A percentile compares a stretch with the other conserved stretches of the same genome.
Conservation (phyloP, 2,113 vertebrate species). For the Ibidorhyncha struthersii region DNA sequence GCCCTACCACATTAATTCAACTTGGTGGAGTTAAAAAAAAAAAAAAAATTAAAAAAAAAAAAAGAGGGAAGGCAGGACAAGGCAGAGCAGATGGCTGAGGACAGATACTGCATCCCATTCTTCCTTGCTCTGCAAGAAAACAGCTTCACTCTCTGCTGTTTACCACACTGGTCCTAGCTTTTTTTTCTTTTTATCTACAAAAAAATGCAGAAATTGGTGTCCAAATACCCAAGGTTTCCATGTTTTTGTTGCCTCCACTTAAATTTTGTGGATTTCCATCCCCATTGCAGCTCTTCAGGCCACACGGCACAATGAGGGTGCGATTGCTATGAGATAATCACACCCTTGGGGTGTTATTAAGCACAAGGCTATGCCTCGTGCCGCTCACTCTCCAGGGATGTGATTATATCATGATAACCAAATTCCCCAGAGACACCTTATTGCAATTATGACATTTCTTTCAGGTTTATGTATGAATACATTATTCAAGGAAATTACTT, state of each 20-base stretch:
- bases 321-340: constrained; percentile 58
- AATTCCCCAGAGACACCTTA: constrained; percentile 69
- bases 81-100: constrained; percentile 59
- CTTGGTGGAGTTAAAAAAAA: neutral
- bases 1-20: neutral
- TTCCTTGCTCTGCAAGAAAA: constrained; percentile 40
- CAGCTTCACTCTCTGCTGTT: constrained; percentile 56
- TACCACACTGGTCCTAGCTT: neutral
- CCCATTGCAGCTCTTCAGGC: neutral
- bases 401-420: constrained; percentile 72
- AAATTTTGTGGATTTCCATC: neutral
- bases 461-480: constrained; percentile 72
- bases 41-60: neutral
- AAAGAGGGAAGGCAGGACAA: constrained; percentile 19
- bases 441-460: constrained; percentile 75
- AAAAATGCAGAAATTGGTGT: neutral
- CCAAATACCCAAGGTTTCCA: neutral
- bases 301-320: constrained; percentile 60
- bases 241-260: neutral
- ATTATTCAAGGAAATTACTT: constrained; percentile 72
- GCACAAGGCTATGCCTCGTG: constrained; percentile 62
- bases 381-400: constrained; percentile 44
- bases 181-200: neutral
- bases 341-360: constrained; percentile 71
- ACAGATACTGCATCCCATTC: constrained; percentile 50